Evolutionary conservation across 2,888 invertebrate species (phyloP), one percentile per base, ranked within the genome.

Genomic region (Anthrax anthrax): DNA sequence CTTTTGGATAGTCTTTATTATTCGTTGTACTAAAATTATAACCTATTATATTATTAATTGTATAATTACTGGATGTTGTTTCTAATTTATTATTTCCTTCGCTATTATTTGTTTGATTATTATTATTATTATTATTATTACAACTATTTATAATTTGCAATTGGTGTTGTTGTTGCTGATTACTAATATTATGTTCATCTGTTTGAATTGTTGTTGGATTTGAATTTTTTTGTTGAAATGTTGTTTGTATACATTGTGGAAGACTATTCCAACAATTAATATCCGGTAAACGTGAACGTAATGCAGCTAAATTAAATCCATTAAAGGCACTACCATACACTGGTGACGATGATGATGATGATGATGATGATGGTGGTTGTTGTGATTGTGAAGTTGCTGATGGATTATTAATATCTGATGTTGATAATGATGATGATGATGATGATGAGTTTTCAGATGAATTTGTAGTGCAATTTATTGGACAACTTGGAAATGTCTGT

Each of bases 401-500:
- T 54, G 52, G 4, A 53, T 51, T 41, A 5, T 63, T 64, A 52
- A 58, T 62, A 46, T 60, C 60, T 43, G 49, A 47, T 51, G 36
- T 6, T 16, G 2, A 2, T 18, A 18, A 1, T 49, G 58, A 54
- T 42, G 60, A 56, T 49, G 59, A 56, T 47, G 62, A 56, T 36
- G 16, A 10, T 16, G 16, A 6, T 51, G 50, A n/a, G 55, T 59
- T 62, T 47, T 54, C 58, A 50, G 65, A 62, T 42, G 61, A 62
- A 60, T 50, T 65, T 63, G 61, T 61, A 42, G 63, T 60, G 55
- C 66, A 66, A 51, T 60, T 62, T 47, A 65, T 65, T 56, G 80
- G 78, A 73, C 80, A 81, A 73, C 78, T 78, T 59, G 81, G 81
- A 48, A 82, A 69, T 57, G 80, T 81, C 82, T 82, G 74, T 18